Evolutionary conservation across 1,140 invertebrate species (phyloP), one percentile per base, ranked within the genome.

Genomic region (Calephelis nemesis): DNA sequence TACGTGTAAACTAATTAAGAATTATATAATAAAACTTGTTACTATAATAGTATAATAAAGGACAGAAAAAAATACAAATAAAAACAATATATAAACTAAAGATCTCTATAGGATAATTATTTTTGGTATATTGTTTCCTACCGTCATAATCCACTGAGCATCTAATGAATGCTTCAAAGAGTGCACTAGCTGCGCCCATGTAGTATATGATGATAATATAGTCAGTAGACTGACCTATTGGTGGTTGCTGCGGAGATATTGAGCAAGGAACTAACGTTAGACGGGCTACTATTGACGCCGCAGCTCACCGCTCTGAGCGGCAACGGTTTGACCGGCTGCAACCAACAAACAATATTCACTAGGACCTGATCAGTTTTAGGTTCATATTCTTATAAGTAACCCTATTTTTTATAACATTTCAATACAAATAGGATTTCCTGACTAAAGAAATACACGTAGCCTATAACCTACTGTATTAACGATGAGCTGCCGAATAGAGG

Each of bases 241-340:
- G 78, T 84, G 67, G 85, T 78, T 74, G 81, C 79, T 72, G 83
- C 81, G 75, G 83, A 86, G 85, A 83, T 81, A 84, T 88, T 87
- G 84, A 89, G 88, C 86, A 87, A 85, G 85, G 84, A 83, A 83
- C 84, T 87, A 82, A 87, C 78, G 78, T 84, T 87, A 74, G 77
- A 76, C 75, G 87, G 77, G 77, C 85, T 84, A 79, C 75, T 78
- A 77, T 79, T 77, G 73, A 78, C 84, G 79, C 79, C 71, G 74
- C 78, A 75, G 74, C 79, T 83, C 72, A 81, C 81, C 75, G 83
- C 86, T 47, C 88, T 83, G 67, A 91, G 78, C 73, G 88, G 82
- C 77, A 91, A 75, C 69, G 88, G 88, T 75, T 91, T 91, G 64
- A 91, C 83, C 78, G 88, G 88, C 88, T 88, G 86, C 70, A 85